These are phyloP conservation scores for Rhyacophila evoluta DNA, from an alignment of 2,888 invertebrate genomes.

Conservation along the genomic window DNA sequence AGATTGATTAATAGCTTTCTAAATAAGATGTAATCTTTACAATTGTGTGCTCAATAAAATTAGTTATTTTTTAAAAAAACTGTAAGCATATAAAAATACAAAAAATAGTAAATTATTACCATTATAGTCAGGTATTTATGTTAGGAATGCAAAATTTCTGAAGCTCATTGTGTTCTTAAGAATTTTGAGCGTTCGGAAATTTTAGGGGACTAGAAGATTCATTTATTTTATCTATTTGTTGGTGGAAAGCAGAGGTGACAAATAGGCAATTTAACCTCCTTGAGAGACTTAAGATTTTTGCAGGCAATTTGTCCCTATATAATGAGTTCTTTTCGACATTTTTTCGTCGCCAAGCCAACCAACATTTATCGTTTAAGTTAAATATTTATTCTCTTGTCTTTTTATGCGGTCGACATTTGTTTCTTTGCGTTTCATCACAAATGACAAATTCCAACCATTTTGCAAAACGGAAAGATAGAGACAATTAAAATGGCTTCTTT, in stretches of 20 bases:
- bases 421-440: conserved; percentile 44
- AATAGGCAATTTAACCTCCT: conserved; percentile 52
- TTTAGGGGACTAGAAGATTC: conserved; percentile 28
- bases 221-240: conserved; percentile 51
- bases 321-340: conserved; percentile 49
- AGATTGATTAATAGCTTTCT: no score
- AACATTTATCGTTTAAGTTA: conserved; percentile 52
- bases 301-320: conserved; percentile 53
- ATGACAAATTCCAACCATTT: conserved; percentile 50
- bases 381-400: conserved; percentile 52
- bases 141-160: conserved; percentile 20
- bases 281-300: conserved; percentile 52
- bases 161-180: conserved; percentile 36
- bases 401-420: conserved; percentile 47
- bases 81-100: no score
- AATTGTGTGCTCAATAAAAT: no score
- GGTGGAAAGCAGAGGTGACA: conserved; percentile 40
- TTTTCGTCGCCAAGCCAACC: neutral
- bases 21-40: no score
- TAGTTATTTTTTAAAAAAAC: no score
- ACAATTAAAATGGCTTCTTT: conserved; percentile 10
- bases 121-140: no score
- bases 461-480: conserved; percentile 28
- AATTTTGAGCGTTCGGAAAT: conserved; percentile 15
- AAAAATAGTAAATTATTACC: no score